Percentiles rank a stretch among this genome's conserved stretches.
phyloP scores from a whole-genome alignment of 2,888 invertebrate species.

The Myopa testacea region DNA sequence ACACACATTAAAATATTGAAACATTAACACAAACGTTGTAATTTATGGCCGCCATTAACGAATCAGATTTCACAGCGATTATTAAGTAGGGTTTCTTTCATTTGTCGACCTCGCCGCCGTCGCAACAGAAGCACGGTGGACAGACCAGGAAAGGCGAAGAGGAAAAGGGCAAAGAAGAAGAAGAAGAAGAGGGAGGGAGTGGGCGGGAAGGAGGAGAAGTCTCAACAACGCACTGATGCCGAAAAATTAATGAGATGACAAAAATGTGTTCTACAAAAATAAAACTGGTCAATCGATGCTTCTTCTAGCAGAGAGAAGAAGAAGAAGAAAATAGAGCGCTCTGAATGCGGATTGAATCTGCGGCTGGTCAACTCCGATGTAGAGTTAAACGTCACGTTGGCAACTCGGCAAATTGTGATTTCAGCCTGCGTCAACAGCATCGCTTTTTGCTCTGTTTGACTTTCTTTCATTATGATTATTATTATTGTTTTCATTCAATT shows the following conservation, averaged over 20 bases:
- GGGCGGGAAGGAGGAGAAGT: not conserved
- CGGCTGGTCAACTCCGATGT: no score
- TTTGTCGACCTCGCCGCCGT: not conserved
- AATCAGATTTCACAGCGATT: constrained; percentile 45
- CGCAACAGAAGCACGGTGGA: not conserved
- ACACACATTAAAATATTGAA: constrained; percentile 35
- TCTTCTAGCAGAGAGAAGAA: no score
- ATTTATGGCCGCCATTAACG: constrained; percentile 49
- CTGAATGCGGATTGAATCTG: no score
- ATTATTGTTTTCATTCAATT: no score
- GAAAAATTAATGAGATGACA: constrained; percentile 25
- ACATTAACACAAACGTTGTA: constrained; percentile 43
- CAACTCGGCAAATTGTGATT: no score
- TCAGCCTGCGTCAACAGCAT: no score
- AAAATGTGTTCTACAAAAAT: constrained; percentile 8
- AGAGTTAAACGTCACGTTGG: not conserved
- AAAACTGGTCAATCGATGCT: no score
- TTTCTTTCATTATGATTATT: no score
- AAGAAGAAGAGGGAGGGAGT: not conserved
- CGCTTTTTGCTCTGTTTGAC: no score
- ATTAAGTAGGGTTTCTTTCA: not conserved
- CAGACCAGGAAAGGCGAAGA: not conserved
- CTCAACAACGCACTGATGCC: not conserved
- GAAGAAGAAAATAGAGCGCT: no score
- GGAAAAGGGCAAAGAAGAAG: not conserved